Base-by-base conservation (phyloP, 2,113 vertebrate genomes). In the Myodes glareolus region DNA sequence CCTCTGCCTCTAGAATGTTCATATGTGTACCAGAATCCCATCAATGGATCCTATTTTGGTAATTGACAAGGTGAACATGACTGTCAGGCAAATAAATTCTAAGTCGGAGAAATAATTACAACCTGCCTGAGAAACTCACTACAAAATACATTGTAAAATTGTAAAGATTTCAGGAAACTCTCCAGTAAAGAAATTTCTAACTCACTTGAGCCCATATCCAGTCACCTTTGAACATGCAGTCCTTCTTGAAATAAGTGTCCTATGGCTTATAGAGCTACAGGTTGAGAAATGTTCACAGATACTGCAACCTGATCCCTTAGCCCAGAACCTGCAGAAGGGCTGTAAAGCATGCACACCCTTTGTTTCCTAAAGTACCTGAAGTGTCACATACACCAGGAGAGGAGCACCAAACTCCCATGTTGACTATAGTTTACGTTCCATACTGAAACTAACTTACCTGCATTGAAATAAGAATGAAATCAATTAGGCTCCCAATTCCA, bases 381-480 rank as follows among this genome's bases (percentile, higher is more conserved):
- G 25, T 78, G 77, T 55, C 21, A 58, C 89, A 89, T 55, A 39
- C 25, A 72, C 17, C 50, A 45, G 31, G 7, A 94, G 52, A 93
- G n/a, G 45, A 63, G 50, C 39, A 93, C 33, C 90, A 75, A 93
- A 91, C 25, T 55, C 61, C 52, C 94, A 21, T 78, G 88, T 29
- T 96, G 58, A 96, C 68, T 81, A 33, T 25, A 96, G 39, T 63
- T 86, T 17, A 73, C 1, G 36, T 31, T 88, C 36, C 67, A 92
- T 36, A 94, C 0, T 68, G 45, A 93, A 95, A 97, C 42, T 50
- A 78, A 97, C 99, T 99, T 98, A 99, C 99, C 99, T 99, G 99
- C 99, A 99, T 99, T 97, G 99, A 99, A 98, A 99, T 99, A 96
- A 99, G 98, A 97, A 99, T 99, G 98, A 99, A 99, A 98, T 99